These are phyloP conservation scores for Magallana nippona DNA, from an alignment of 2,888 invertebrate species.

Conservation along the genomic window DNA sequence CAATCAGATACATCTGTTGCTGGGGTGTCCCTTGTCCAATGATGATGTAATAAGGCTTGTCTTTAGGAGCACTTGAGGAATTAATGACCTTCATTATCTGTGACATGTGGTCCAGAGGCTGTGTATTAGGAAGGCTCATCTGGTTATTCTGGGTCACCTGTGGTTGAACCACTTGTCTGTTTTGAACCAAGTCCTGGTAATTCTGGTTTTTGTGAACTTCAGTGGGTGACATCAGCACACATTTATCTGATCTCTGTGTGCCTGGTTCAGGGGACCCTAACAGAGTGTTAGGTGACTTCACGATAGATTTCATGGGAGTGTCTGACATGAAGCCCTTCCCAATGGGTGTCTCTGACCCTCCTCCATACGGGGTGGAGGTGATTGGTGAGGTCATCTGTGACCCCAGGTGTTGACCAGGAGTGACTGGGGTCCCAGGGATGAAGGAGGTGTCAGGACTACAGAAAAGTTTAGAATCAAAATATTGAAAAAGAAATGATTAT, in stretches of 20 bases:
- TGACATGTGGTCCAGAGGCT: background rate
- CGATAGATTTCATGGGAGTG: slow-evolving; percentile 11
- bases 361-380: slow-evolving; percentile 38
- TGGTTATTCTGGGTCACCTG: slow-evolving; percentile 12
- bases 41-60: slow-evolving; percentile 58
- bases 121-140: background rate
- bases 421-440: slow-evolving; percentile 60
- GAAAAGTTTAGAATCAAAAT: slow-evolving; percentile 1
- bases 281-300: background rate
- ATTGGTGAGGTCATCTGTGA: slow-evolving; percentile 14
- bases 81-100: slow-evolving; percentile 50
- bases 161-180: slow-evolving; percentile 29
- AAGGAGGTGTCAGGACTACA: slow-evolving; percentile 64
- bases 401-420: slow-evolving; percentile 46
- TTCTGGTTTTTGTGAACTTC: slow-evolving; percentile 31
- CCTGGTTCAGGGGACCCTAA: background rate
- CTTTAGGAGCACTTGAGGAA: slow-evolving; percentile 53
- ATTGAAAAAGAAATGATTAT: too few species aligned
- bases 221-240: slow-evolving; percentile 31
- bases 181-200: background rate
- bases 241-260: background rate
- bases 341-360: slow-evolving; percentile 10
- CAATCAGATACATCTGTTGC: slow-evolving; percentile 57
- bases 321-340: slow-evolving; percentile 21
- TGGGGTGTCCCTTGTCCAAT: slow-evolving; percentile 54